Evolutionary conservation across 2,888 invertebrate species (phyloP).

Genomic region (Empis stercorea): DNA sequence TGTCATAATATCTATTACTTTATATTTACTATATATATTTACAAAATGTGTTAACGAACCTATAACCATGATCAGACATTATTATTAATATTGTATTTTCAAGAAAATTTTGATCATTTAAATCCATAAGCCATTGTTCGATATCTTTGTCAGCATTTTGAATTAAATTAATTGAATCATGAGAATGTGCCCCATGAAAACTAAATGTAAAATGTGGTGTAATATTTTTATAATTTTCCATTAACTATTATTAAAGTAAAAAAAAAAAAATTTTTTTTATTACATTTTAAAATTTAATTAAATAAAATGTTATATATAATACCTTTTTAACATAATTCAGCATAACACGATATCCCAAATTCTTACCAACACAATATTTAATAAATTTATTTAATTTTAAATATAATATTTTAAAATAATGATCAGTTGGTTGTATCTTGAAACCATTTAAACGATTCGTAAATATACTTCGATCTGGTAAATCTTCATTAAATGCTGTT

Average conservation of each 20-base stretch:
- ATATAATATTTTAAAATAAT: conserved; percentile 75
- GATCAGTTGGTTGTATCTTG: conserved; percentile 68
- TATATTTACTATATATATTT: too few species aligned
- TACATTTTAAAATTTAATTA: too few species aligned
- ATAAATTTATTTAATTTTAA: conserved; percentile 44
- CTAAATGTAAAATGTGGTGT: conserved; percentile 69
- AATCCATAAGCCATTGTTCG: conserved; percentile 46
- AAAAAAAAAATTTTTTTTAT: too few species aligned
- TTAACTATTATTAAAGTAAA: conserved; percentile 34
- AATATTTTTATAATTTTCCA: conserved; percentile 47
- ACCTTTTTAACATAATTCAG: conserved; percentile 54
- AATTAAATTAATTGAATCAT: conserved; percentile 71
- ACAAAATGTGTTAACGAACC: conserved; percentile 36
- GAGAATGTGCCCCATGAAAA: conserved; percentile 80
- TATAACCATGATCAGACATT: conserved; percentile 89
- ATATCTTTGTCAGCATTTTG: conserved; percentile 66
- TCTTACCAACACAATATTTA: conserved; percentile 57
- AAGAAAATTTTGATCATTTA: conserved; percentile 48
- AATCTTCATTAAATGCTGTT: conserved; percentile 80
- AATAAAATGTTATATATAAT: conserved; percentile 18
- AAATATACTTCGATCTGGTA: conserved; percentile 72
- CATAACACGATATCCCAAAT: conserved; percentile 56
- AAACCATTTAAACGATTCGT: conserved; percentile 85
- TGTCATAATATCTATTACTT: too few species aligned
- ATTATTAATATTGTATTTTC: conserved; percentile 73